Conservation (phyloP, 2,113 vertebrate species). For the Hepsetus odoe region DNA sequence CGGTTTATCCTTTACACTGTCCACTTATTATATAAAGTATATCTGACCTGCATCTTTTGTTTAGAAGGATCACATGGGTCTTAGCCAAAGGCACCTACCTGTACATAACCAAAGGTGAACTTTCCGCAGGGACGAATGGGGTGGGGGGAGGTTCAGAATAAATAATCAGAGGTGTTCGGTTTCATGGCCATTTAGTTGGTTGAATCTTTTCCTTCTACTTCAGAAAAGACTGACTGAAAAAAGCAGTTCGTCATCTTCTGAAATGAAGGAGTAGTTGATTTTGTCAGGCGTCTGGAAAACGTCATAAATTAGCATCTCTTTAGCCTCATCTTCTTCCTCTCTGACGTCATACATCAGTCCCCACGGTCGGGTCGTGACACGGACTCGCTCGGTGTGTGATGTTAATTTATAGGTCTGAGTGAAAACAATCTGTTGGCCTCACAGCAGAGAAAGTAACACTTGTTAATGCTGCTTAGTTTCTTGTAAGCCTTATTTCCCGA, state of each 20-base stretch:
- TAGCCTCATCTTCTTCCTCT: not conserved
- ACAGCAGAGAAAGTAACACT: not conserved
- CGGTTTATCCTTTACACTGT: not conserved
- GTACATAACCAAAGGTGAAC: conserved; percentile 59
- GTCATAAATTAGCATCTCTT: not conserved
- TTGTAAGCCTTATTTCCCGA: conserved; percentile 4
- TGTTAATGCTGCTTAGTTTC: conserved; percentile 24
- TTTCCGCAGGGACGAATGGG: conserved; percentile 27
- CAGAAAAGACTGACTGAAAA: not conserved
- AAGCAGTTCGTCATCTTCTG: not conserved
- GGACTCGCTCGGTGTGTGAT: no score
- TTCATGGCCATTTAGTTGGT: not conserved
- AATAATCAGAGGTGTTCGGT: not conserved
- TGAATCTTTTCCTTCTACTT: not conserved
- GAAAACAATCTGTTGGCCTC: not conserved
- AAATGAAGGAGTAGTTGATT: not conserved
- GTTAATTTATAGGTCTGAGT: not conserved
- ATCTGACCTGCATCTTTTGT: conserved; percentile 45
- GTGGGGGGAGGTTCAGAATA: not conserved
- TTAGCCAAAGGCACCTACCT: not conserved
- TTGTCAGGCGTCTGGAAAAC: not conserved
- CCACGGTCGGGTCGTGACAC: not conserved
- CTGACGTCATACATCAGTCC: not conserved
- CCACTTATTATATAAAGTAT: conserved; percentile 13
- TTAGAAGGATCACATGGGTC: conserved; percentile 19